phyloP scores from a whole-genome alignment of 2,113 vertebrate species.

The Cyprinodon variegatus region DNA sequence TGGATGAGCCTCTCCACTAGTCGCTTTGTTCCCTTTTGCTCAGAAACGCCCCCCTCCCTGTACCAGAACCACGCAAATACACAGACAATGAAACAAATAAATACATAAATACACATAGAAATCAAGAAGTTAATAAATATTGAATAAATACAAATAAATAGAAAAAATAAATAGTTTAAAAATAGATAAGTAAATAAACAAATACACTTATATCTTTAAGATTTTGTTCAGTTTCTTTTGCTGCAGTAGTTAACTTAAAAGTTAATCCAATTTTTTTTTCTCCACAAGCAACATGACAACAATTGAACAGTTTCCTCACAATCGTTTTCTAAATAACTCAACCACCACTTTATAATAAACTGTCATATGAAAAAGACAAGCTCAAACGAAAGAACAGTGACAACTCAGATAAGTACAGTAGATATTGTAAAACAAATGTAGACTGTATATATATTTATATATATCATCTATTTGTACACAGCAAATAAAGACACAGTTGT shows the following conservation, averaged over 20 bases:
- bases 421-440: constrained; percentile 98
- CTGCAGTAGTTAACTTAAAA: constrained; percentile 79
- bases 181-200: constrained; percentile 76
- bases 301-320: constrained; percentile 99
- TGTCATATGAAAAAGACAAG: constrained; percentile 95
- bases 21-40: constrained; percentile 98
- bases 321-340: constrained; percentile 97
- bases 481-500: constrained; percentile 98
- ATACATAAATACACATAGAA: constrained; percentile 81
- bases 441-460: constrained; percentile 99
- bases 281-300: constrained; percentile 99
- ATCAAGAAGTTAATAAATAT: constrained; percentile 76
- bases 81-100: constrained; percentile 84
- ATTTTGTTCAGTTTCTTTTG: constrained; percentile 85
- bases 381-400: constrained; percentile 98
- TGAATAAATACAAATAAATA: constrained; percentile 83
- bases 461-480: constrained; percentile 99
- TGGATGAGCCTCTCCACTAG: constrained; percentile 95
- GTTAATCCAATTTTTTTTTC: constrained; percentile 82
- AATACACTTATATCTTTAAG: constrained; percentile 80
- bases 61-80: constrained; percentile 86
- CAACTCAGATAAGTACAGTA: constrained; percentile 98
- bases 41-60: constrained; percentile 90
- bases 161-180: constrained; percentile 81
- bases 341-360: constrained; percentile 97